Percentiles rank a stretch among this genome's conserved stretches.
Conservation (phyloP, 2,797 vertebrate species). For the Percopsis omiscomaycus region DNA sequence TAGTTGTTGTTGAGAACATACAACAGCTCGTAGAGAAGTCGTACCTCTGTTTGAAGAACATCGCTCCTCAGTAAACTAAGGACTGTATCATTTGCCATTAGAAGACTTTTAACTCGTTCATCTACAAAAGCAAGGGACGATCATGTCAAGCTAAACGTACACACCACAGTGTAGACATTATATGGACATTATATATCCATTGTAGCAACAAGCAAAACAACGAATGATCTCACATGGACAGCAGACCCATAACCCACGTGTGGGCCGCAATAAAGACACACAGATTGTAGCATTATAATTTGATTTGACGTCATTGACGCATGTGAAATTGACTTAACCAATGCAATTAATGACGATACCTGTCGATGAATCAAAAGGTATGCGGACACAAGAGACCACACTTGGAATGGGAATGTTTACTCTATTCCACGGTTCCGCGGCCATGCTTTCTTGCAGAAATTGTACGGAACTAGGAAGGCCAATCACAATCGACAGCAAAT, state of each 20-base stretch:
- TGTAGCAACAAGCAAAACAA: too few species aligned
- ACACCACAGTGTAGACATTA: background rate
- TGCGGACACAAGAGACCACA: slow-evolving; percentile 53
- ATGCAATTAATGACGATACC: slow-evolving; percentile 44
- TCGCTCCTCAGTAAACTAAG: slow-evolving; percentile 65
- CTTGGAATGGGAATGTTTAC: slow-evolving; percentile 65
- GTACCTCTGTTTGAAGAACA: slow-evolving; percentile 79
- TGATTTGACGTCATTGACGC: background rate
- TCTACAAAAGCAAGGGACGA: slow-evolving; percentile 61
- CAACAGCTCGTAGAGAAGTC: slow-evolving; percentile 81
- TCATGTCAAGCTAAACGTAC: background rate
- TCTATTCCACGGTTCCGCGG: slow-evolving; percentile 72
- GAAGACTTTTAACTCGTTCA: slow-evolving; percentile 52
- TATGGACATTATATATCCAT: background rate
- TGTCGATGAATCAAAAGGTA: slow-evolving; percentile 46
- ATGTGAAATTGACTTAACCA: accelerated
- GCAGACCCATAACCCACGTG: too few species aligned
- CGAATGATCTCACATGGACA: too few species aligned
- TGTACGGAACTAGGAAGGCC: slow-evolving; percentile 42
- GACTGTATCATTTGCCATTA: slow-evolving; percentile 59
- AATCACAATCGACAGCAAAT: slow-evolving; percentile 21
- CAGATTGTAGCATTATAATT: background rate
- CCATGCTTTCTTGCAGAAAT: slow-evolving; percentile 57
- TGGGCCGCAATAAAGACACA: background rate
- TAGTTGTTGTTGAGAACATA: slow-evolving; percentile 78